phyloP scores from a whole-genome alignment of 2,113 vertebrate species.

The Donacobius atricapilla region DNA sequence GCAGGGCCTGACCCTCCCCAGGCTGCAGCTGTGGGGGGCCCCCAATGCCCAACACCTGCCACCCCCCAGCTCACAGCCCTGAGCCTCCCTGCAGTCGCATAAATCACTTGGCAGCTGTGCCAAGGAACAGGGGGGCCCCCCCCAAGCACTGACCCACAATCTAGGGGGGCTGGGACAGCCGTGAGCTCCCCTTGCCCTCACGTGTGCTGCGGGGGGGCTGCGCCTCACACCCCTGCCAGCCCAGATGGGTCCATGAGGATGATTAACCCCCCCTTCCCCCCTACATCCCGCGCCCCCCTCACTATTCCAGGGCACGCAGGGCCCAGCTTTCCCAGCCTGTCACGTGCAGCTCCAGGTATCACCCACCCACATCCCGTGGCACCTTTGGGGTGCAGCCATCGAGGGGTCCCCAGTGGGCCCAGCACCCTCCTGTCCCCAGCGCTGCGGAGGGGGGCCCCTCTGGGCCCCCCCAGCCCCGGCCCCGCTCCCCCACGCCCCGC shows the following conservation, averaged over 20 bases:
- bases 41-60: not conserved
- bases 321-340: not conserved
- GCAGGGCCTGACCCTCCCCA: not conserved
- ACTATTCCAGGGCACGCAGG: not conserved
- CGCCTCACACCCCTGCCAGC: not conserved
- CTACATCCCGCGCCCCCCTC: not conserved
- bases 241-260: not conserved
- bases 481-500: not conserved
- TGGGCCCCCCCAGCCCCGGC: not conserved
- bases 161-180: not conserved
- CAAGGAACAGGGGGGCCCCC: not conserved
- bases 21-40: not conserved
- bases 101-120: not conserved
- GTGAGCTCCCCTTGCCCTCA: accelerated
- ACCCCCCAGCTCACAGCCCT: not conserved
- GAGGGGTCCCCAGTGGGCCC: accelerated
- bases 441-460: accelerated
- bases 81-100: accelerated
- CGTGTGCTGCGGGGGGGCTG: not conserved
- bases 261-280: not conserved
- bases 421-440: too few species aligned
- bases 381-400: not conserved
- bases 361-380: not conserved
- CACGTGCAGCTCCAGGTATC: not conserved
- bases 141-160: not conserved